These are phyloP conservation scores for Hydrotaea cyrtoneurina DNA, from an alignment of 2,888 invertebrate species.

Conservation along the genomic window DNA sequence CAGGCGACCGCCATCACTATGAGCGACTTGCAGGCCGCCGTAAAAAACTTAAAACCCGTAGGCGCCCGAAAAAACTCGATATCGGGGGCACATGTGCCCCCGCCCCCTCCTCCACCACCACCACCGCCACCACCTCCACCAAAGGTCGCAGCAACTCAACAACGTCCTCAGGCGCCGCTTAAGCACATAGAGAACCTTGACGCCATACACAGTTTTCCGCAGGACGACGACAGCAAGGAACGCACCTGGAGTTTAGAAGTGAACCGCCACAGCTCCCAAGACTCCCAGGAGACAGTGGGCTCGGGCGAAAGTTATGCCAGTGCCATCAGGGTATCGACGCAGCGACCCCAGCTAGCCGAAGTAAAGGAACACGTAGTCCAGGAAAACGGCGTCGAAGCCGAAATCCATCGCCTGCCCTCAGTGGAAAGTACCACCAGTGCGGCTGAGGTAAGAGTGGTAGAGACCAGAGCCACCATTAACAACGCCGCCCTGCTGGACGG, in stretches of 20 bases:
- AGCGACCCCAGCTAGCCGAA: conserved; percentile 71
- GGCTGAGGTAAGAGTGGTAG: conserved; percentile 72
- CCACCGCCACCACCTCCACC: conserved; percentile 54
- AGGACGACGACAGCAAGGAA: conserved; percentile 73
- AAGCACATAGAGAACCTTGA: conserved; percentile 81
- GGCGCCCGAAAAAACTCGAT: conserved; percentile 68
- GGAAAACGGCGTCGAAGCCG: conserved; percentile 75
- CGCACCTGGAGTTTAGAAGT: conserved; percentile 79
- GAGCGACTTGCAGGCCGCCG: conserved; percentile 58
- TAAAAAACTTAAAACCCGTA: conserved; percentile 67
- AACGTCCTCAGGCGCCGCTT: conserved; percentile 56
- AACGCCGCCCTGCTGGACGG: conserved; percentile 65
- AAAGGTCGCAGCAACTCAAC: conserved; percentile 44
- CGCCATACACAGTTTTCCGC: conserved; percentile 83
- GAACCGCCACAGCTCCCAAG: conserved; percentile 80
- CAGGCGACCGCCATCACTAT: conserved; percentile 64
- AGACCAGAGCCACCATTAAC: conserved; percentile 76
- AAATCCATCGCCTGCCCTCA: conserved; percentile 76
- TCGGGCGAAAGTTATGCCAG: conserved; percentile 77
- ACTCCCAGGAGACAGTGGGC: conserved; percentile 82
- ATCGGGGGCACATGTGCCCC: conserved; percentile 41
- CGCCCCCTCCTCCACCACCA: conserved; percentile 36
- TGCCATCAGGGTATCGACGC: conserved; percentile 68
- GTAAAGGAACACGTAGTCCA: conserved; percentile 72
- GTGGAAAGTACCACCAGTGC: conserved; percentile 73